Evolutionary conservation across 2,113 vertebrate genomes (phyloP).

Genomic region (Indicator maculatus): DNA sequence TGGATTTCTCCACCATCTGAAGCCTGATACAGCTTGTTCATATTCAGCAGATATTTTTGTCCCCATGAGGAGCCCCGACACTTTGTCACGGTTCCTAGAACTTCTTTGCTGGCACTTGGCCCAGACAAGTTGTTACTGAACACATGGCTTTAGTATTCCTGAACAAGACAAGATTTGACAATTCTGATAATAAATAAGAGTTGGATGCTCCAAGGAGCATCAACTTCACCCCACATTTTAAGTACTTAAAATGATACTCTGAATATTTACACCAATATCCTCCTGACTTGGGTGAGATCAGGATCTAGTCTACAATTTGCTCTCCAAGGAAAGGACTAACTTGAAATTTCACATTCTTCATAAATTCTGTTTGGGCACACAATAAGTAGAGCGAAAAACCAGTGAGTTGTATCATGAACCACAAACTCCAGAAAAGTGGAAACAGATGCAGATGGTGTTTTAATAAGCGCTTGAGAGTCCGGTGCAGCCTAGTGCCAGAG

Average conservation of each 20-base stretch:
- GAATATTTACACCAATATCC: not conserved
- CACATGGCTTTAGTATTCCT: not conserved
- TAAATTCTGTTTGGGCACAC: not conserved
- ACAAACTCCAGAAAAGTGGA: not conserved
- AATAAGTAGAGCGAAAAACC: not conserved
- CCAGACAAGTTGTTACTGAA: not conserved
- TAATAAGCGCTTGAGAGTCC: not conserved
- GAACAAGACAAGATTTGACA: not conserved
- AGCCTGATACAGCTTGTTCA: not conserved
- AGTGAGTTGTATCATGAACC: not conserved
- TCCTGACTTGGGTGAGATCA: not conserved
- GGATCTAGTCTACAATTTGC: not conserved
- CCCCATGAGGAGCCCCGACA: slow-evolving; percentile 4
- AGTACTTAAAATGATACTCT: not conserved
- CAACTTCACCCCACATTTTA: rapidly evolving
- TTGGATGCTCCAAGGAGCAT: not conserved
- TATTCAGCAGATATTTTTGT: slow-evolving; percentile 20
- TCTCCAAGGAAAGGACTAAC: not conserved
- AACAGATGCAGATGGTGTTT: not conserved
- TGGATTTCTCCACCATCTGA: not conserved
- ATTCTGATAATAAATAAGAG: not conserved
- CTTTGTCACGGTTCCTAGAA: not conserved
- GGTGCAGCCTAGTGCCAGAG: not conserved
- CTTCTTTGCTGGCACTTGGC: not conserved
- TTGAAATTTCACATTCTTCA: not conserved